Evolutionary conservation across 1,140 invertebrate genomes (phyloP), one percentile per base, ranked within the genome.

Genomic region (Eupristina koningsbergeri): DNA sequence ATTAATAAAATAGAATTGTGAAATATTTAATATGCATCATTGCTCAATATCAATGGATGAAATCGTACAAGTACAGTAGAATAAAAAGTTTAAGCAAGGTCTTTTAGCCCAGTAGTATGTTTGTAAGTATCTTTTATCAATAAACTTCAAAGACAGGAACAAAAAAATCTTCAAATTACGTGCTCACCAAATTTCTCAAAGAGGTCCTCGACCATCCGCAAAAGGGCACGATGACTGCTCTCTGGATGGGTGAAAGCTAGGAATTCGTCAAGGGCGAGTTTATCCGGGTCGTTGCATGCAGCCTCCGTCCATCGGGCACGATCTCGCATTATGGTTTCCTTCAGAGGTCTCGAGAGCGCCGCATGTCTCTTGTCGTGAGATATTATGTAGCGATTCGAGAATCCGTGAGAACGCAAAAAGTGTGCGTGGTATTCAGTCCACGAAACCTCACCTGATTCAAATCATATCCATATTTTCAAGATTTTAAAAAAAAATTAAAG

Each of bases 181-280:
- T 1, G 83, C 80, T 91, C 90, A 95, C 95, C 95, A 86, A 97
- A 95, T 89, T 95, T 96, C 31, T 95, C 94, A 85, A 96, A 94
- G 6, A 97, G 91, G 88, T 96, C 96, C 75, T 96, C 94, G 7
- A 97, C 96, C 89, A 97, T 93, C 75, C 94, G 94, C 7, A 96
- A 87, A 22, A 97, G 92, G 80, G 96, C 95, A 5, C 94, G 93
- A 85, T 95, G 94, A 88, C 96, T 96, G 67, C 96, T 96, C 90
- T 97, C 96, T 0, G 96, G 96, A 92, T 97, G 96, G 15, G 95
- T 94, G 87, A 97, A 97, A 15, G 95, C 94, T 50, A 97, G 90
- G 90, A 97, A 97, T 89, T 97, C 96, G 87, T 96, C 95, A 5
- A 96, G 92, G 7, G 95, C 95, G 9, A 97, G 90, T 53, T 93